Evolutionary conservation across 2,797 vertebrate genomes (phyloP), one percentile per base, ranked within the genome.

Genomic region (Premnoplex brunnescens): DNA sequence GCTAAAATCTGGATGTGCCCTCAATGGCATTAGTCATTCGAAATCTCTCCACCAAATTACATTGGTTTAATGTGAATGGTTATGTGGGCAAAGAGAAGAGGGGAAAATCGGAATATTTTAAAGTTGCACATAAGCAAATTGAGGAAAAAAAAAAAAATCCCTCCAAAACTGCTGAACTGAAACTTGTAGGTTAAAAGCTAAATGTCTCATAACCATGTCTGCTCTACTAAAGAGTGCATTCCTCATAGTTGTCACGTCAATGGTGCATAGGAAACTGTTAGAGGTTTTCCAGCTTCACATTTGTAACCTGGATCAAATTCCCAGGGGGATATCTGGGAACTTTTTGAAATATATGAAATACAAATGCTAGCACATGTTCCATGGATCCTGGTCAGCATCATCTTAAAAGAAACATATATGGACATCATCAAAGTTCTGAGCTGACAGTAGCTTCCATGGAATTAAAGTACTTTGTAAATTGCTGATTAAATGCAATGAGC

Each of bases 61-160:
- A 46, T n/a, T 75, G 41, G 14, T 74, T 77, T 74, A 41, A 77
- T 54, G 13, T 27, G 9, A 90, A 91, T 48, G 21, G 73, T 68
- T 64, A 55, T 12, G 16, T 30, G 14, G 34, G 28, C 16, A 71
- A 95, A 79, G 36, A 52, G 7, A 86, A 55, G 32, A 79, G 27
- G 15, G 20, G 7, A 6, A 83, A 56, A 48, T 34, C 6, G 2
- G 27, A 77, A 54, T 49, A 44, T 85, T 84, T 84, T 69, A 69
- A 60, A 74, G 14, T 8, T 55, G 15, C 1, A 2, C 20, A 7
- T 44, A 59, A 41, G 6, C 80, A 6, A 73, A 58, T 0, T n/a
- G 6, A 7, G 5, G 3, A 0, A 30, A 23, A 41, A 46, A 17
- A 41, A 46, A 17, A 60, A 26, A 46, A 46, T 2, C 2, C 8